Percentiles rank a stretch among this genome's conserved stretches.
Conservation (phyloP, 1,140 invertebrate genomes). For the Phthorimaea operculella region DNA sequence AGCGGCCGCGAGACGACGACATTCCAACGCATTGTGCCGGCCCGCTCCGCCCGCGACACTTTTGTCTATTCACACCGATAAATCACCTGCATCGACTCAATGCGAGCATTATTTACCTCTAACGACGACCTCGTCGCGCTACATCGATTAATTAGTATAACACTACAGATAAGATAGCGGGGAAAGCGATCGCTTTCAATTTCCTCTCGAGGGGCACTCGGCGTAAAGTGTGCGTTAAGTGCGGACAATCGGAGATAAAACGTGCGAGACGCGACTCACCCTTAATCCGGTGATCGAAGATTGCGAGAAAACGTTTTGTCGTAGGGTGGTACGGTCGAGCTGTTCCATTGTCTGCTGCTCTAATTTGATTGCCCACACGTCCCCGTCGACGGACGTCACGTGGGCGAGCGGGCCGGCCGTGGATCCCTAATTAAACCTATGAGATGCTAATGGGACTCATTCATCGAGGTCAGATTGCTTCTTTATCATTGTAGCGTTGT, state of each 20-base stretch:
- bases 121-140: slow-evolving; percentile 47
- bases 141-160: slow-evolving; percentile 66
- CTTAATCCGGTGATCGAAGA: slow-evolving; percentile 67
- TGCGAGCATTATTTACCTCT: slow-evolving; percentile 58
- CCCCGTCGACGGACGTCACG: slow-evolving; percentile 39
- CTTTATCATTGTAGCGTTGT: slow-evolving; percentile 15
- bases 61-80: slow-evolving; percentile 64
- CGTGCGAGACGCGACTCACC: slow-evolving; percentile 59
- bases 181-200: slow-evolving; percentile 67
- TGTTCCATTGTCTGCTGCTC: slow-evolving; percentile 52
- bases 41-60: slow-evolving; percentile 57
- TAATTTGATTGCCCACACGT: slow-evolving; percentile 56
- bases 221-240: slow-evolving; percentile 65
- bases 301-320: slow-evolving; percentile 66
- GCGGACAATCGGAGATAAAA: slow-evolving; percentile 66
- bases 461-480: slow-evolving; percentile 31
- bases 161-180: slow-evolving; percentile 63
- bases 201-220: slow-evolving; percentile 64
- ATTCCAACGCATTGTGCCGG: slow-evolving; percentile 60
- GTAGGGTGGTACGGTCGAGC: slow-evolving; percentile 53
- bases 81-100: slow-evolving; percentile 52
- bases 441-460: slow-evolving; percentile 47
- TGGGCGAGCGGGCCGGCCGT: slow-evolving; percentile 37
- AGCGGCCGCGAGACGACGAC: slow-evolving; percentile 49
- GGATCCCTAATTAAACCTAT: slow-evolving; percentile 52